These are phyloP conservation scores for Stichodactyla mertensii DNA, from an alignment of 64 coral and sea anemone species.

Conservation along the genomic window DNA sequence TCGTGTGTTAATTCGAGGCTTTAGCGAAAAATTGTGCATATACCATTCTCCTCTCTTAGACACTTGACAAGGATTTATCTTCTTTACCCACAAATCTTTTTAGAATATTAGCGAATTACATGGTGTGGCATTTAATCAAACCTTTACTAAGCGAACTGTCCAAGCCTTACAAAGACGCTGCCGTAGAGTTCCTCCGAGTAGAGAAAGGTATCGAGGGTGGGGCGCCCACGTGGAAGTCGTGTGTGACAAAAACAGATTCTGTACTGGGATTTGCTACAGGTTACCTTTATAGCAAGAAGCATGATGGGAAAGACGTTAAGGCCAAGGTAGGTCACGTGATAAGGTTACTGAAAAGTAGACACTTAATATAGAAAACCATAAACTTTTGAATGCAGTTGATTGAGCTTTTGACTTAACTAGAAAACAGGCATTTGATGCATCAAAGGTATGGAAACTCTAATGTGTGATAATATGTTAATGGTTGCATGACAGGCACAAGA, in stretches of 20 bases:
- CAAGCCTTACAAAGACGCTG: slow-evolving; percentile 79
- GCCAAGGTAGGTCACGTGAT: slow-evolving; percentile 49
- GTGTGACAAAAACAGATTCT: slow-evolving; percentile 80
- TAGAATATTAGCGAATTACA: slow-evolving; percentile 94
- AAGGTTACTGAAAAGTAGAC: not conserved
- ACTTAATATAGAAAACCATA: no score
- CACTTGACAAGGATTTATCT: no score
- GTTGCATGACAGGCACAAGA: slow-evolving; percentile 46
- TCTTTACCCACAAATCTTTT: not conserved
- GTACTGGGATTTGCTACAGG: slow-evolving; percentile 93
- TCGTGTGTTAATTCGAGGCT: no score
- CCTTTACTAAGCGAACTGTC: slow-evolving; percentile 73
- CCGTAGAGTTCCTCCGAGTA: slow-evolving; percentile 55
- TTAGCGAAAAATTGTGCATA: no score
- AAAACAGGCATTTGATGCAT: no score
- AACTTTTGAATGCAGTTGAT: no score
- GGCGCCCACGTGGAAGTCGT: slow-evolving; percentile 65
- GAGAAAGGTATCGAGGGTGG: slow-evolving; percentile 72
- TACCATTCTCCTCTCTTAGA: no score
- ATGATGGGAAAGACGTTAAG: slow-evolving; percentile 67
- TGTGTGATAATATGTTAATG: not conserved
- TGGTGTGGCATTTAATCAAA: slow-evolving; percentile 99
- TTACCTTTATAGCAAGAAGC: slow-evolving; percentile 71
- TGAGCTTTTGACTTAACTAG: no score
- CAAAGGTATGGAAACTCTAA: not conserved